phyloP scores from a whole-genome alignment of 1,140 invertebrate genomes.

The Drosophila ogumai region DNA sequence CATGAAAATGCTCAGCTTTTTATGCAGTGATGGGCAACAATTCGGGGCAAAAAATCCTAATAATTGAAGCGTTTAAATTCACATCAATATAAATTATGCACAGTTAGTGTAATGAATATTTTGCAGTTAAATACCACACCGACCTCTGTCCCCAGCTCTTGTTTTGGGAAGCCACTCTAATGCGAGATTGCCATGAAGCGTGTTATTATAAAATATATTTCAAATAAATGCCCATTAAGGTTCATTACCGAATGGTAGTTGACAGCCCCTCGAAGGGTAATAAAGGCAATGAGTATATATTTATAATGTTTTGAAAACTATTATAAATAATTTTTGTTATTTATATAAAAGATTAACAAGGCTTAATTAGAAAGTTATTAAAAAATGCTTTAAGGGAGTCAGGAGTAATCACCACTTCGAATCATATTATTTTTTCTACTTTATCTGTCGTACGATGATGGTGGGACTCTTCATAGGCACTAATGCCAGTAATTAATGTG shows the following conservation, averaged over 20 bases:
- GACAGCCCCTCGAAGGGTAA: neutral
- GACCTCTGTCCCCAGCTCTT: neutral
- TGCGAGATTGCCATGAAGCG: constrained; percentile 1
- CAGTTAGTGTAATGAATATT: constrained; percentile 32
- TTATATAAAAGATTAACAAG: neutral
- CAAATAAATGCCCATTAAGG: constrained; percentile 9
- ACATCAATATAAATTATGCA: constrained; percentile 61
- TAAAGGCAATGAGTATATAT: neutral
- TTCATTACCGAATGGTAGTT: neutral
- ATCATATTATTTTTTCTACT: neutral
- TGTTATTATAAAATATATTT: constrained; percentile 22
- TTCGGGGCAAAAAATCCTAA: constrained; percentile 17
- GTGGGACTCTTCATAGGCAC: neutral
- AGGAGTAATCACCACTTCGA: constrained; percentile 1
- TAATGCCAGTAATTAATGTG: constrained; percentile 38
- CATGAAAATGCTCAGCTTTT: constrained; percentile 8
- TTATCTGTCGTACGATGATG: constrained; percentile 1
- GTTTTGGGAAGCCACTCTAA: neutral
- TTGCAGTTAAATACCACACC: constrained; percentile 10
- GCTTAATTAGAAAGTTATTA: rapidly evolving
- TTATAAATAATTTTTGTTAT: neutral
- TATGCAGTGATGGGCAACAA: neutral
- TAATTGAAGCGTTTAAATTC: constrained; percentile 56
- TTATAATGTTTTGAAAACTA: neutral
- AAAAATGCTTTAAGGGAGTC: neutral